Base-by-base conservation (phyloP, 2,113 vertebrate species). In the Geococcyx californianus region DNA sequence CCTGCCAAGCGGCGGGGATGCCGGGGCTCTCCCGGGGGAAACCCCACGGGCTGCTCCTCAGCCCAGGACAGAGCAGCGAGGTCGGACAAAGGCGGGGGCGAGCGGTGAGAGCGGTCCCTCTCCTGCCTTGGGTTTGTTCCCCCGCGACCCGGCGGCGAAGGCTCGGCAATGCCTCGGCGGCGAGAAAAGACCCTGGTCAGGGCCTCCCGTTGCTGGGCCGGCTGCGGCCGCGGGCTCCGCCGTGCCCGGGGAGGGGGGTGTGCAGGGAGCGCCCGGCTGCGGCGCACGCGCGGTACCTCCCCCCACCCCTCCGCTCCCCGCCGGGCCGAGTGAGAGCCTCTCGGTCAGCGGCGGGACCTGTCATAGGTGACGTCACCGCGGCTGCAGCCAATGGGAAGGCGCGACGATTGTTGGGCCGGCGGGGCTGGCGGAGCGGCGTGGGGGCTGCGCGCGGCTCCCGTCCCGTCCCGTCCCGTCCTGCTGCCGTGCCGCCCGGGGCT, bases 321-420 rank as follows among this genome's bases (percentile, higher is more conserved):
- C 26, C 13, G 38, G 54, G 21, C 97, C 97, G 97, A 97, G 97
- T 93, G 98, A 94, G 97, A 97, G 98, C 98, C 97, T 98, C 98
- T 98, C 94, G 86, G 94, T 97, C 98, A 97, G 97, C 97, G 88
- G 97, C 98, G 95, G 98, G 98, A 98, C 97, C 98, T 98, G 98
- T 99, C 98, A 98, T 97, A 94, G 93, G 98, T 98, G 99, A 99
- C 98, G 99, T 99, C 98, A 98, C 98, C 96, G 97, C 63, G 67
- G 96, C 95, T 87, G 93, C 96, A 98, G 98, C 99, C 99, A 99
- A 99, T 99, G 98, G 98, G 98, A 97, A 83, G 74, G 95, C 96
- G 81, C 91, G 97, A 97, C 98, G 97, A 99, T 99, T 99, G 99
- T 99, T 99, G 97, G 97, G 98, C 98, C 98, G 98, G 94, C 97